phyloP scores from a whole-genome alignment of 1,140 invertebrate genomes.

The Cherax quadricarinatus region DNA sequence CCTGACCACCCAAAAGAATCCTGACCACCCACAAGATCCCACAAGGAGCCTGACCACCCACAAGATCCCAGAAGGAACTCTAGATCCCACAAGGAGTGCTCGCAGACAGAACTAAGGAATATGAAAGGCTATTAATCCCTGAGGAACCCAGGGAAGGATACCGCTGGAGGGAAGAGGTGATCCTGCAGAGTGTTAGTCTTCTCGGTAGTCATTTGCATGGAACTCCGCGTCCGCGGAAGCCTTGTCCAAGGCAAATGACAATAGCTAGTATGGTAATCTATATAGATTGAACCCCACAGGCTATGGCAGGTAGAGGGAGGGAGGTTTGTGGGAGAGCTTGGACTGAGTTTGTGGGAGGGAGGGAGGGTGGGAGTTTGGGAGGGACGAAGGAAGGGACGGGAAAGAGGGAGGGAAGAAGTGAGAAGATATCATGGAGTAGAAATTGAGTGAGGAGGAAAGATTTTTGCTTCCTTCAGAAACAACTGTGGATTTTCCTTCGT shows the following conservation, averaged over 20 bases:
- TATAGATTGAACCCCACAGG: neutral
- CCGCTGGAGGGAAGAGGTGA: neutral
- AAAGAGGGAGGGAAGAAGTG: too few relatives aligned
- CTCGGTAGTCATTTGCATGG: neutral
- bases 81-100: slow-evolving; percentile 14
- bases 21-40: neutral
- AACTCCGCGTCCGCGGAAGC: neutral
- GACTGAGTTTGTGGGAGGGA: neutral
- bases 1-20: too few relatives aligned
- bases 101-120: neutral
- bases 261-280: slow-evolving; percentile 1
- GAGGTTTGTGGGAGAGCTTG: too few relatives aligned
- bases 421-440: neutral
- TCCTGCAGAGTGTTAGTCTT: neutral
- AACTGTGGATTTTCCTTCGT: too few relatives aligned
- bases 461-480: neutral
- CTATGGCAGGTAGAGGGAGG: neutral
- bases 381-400: neutral
- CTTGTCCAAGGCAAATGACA: slow-evolving; percentile 28
- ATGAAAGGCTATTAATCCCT: neutral
- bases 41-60: too few relatives aligned
- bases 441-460: neutral
- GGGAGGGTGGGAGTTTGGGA: neutral
- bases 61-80: too few relatives aligned
- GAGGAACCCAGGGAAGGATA: neutral